Base-by-base conservation (phyloP, 1,140 invertebrate genomes). In the Drosophila paulistorum region DNA sequence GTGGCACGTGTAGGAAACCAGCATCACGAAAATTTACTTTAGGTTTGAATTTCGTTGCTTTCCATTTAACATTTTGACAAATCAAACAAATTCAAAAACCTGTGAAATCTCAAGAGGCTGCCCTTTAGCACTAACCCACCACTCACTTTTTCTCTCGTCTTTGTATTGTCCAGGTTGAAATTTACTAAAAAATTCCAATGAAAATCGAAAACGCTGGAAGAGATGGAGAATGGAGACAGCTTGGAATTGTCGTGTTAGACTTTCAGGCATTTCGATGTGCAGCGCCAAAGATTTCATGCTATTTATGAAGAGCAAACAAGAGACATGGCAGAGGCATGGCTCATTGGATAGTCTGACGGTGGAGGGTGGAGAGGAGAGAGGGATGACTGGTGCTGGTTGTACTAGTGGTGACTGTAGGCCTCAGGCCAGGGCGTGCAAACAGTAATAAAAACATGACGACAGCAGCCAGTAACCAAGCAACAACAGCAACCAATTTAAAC, bases 381-480 rank as follows among this genome's bases (percentile, higher is more conserved):
- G 33, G 48, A 6, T 9, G 14, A n/a, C n/a, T 45, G n/a, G 6
- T 45, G n/a, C n/a, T 45, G 13, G 6, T 45, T 17, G 14, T 20
- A 13, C 14, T 51, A n/a, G 17, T 51, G 42, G 59, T 23, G 64
- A 35, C 61, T 33, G 37, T 60, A 68, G 68, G 68, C 79, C 78
- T 75, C 67, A 64, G 83, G 77, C 68, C 84, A 77, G 77, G 70
- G 77, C 77, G 84, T 79, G 70, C 77, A 87, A 87, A 87, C 81
- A 87, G 84, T 89, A 80, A 89, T 87, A 89, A 87, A 87, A 89
- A 87, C 84, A 87, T 79, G 83, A 87, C 73, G 73, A 89, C 79
- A 71, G 77, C 81, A 63, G 67, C 81, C 33, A 61, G 20, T 17
- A 64, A 33, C 65, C 48, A 42, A 68, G 45, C 60, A 76, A 14